These are phyloP conservation scores for Actinopyga echinites DNA, from an alignment of 53 echinoderm and acorn worm genomes.

Conservation along the genomic window DNA sequence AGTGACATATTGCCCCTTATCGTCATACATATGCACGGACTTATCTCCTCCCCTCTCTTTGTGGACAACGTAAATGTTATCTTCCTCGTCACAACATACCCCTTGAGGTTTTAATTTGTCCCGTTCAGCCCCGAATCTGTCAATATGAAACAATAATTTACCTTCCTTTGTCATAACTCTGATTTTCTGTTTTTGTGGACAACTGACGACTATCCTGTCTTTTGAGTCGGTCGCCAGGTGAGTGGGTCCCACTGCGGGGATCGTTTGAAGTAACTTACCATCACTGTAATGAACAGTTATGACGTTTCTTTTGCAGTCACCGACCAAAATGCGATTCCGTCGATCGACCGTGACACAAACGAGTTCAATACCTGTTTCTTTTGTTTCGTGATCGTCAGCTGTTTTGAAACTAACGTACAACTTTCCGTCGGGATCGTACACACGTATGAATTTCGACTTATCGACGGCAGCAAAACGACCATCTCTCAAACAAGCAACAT, in stretches of 20 bases:
- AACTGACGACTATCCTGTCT: slow-evolving; percentile 78
- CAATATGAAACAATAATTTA: slow-evolving; percentile 67
- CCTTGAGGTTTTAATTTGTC: slow-evolving; percentile 83
- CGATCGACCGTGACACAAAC: slow-evolving; percentile 83
- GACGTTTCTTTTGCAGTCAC: slow-evolving; percentile 73
- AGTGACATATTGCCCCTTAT: slow-evolving; percentile 66
- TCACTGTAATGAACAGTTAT: slow-evolving; percentile 67
- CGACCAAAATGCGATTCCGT: slow-evolving; percentile 75
- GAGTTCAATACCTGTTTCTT: slow-evolving; percentile 65
- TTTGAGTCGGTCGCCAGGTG: slow-evolving; percentile 73
- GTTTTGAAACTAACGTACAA: slow-evolving; percentile 70
- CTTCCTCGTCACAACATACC: slow-evolving; percentile 70
- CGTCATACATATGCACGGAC: slow-evolving; percentile 78
- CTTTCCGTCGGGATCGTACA: slow-evolving; percentile 69
- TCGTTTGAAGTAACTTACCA: slow-evolving; percentile 63
- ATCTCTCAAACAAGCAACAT: slow-evolving; percentile 81
- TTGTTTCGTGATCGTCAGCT: slow-evolving; percentile 35
- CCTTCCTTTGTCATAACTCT: slow-evolving; percentile 82
- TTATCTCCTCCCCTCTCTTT: slow-evolving; percentile 90
- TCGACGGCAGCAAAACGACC: slow-evolving; percentile 81
- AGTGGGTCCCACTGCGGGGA: slow-evolving; percentile 74
- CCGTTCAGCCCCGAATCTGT: slow-evolving; percentile 67
- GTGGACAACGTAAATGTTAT: slow-evolving; percentile 89
- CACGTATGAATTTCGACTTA: slow-evolving; percentile 73
- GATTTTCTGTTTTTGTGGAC: slow-evolving; percentile 83